Conservation (phyloP, 2,888 invertebrate species). For the Metalampra italica region DNA sequence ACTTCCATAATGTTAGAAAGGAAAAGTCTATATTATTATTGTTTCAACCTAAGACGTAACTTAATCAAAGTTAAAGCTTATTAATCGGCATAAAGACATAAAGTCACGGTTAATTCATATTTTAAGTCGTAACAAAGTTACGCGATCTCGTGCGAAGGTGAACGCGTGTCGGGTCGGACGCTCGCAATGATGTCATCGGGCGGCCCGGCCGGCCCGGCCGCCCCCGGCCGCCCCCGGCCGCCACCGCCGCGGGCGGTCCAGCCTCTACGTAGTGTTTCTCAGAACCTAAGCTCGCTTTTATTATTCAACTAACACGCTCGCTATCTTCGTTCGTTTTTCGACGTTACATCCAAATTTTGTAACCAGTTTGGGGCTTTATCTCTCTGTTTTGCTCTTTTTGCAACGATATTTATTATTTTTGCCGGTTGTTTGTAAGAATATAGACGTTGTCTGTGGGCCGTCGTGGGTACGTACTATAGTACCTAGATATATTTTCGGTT, state of each 20-base stretch:
- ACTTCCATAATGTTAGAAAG: no score
- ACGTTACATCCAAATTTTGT: slow-evolving; percentile 42
- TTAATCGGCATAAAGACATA: slow-evolving; percentile 2
- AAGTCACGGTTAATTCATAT: slow-evolving; percentile 7
- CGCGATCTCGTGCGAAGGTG: slow-evolving; percentile 47
- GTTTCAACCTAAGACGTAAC: no score
- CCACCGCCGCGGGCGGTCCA: slow-evolving; percentile 32
- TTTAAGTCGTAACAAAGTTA: slow-evolving; percentile 17
- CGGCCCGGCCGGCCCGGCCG: slow-evolving; percentile 25
- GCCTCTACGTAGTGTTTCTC: slow-evolving; percentile 59
- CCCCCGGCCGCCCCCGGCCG: no score
- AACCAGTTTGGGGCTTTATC: slow-evolving; percentile 55
- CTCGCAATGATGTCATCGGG: slow-evolving; percentile 58
- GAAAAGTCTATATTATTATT: no score
- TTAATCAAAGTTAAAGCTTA: not conserved
- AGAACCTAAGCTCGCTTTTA: slow-evolving; percentile 65
- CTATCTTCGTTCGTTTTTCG: slow-evolving; percentile 49
- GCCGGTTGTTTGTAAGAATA: not conserved
- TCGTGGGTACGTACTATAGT: not conserved
- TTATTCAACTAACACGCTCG: slow-evolving; percentile 54
- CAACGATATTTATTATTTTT: slow-evolving; percentile 10
- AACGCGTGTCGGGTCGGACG: slow-evolving; percentile 44
- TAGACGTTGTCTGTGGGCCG: not conserved
- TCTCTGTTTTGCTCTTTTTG: slow-evolving; percentile 31
- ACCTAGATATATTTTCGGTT: not conserved